Evolutionary conservation across 2,888 invertebrate species (phyloP), one percentile per base, ranked within the genome.

Genomic region (Tenthredo amoena): DNA sequence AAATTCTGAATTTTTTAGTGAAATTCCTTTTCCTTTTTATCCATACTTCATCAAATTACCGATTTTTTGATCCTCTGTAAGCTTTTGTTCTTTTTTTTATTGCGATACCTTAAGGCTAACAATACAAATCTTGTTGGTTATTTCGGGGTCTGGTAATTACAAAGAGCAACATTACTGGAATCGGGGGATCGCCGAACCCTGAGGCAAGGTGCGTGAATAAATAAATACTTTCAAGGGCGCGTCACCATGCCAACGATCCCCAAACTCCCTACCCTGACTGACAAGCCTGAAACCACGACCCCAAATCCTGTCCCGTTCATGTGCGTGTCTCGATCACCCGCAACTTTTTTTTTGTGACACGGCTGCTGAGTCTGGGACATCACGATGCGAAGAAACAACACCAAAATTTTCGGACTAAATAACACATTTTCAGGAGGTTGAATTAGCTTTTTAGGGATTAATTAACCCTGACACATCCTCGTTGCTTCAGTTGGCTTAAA

Each of bases 171-270:
- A 71, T 68, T 68, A 87, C 86, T 84, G 85, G 79, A 85, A 76
- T 40, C 84, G 65, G 82, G 40, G 68, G 47, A 68, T 65, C 43
- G 86, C 87, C 86, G 86, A 87, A 86, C 88, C 89, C 89, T 89
- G 89, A 90, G 90, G 90, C 90, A 90, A 91, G 89, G 90, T 89
- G 90, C 90, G 90, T 91, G 91, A 91, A 92, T 92, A 91, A 92
- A 91, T 91, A 91, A 92, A 90, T 91, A 91, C 91, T 91, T 90
- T 88, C 88, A 90, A 90, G 81, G 81, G 89, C 88, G 89, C 88
- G 91, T 91, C 88, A 87, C 90, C 90, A 91, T 91, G 90, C 88
- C 88, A 87, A 91, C 91, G 86, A 86, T 86, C 88, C 89, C 89
- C 87, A 85, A 76, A 79, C 79, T 86, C 83, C 21, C n/a, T 40